Percentiles rank a stretch among this genome's conserved stretches.
Conservation (phyloP, 1,140 invertebrate species). For the Steinernema khuongi region DNA sequence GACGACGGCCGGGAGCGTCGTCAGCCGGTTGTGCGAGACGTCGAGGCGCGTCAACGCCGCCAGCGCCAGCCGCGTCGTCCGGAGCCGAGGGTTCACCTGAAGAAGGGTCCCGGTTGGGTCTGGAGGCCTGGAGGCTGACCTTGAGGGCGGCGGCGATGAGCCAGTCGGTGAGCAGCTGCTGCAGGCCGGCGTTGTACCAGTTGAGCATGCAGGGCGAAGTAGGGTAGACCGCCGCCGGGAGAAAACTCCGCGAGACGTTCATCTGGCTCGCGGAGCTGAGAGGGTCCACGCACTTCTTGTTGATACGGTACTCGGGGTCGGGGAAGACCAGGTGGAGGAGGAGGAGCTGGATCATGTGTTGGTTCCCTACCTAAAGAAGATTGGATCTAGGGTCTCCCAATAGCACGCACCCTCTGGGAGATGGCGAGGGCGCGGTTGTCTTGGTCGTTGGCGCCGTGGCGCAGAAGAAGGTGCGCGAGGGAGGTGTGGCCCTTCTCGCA, state of each 20-base stretch:
- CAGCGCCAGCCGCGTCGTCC: constrained; percentile 65
- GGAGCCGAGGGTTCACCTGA: constrained; percentile 74
- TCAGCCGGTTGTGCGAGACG: constrained; percentile 81
- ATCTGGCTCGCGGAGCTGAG: constrained; percentile 19
- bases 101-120: too few relatives aligned
- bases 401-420: constrained; percentile 42
- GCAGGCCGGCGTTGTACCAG: constrained; percentile 75
- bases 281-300: constrained; percentile 72
- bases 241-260: constrained; percentile 40
- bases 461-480: constrained; percentile 61
- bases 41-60: constrained; percentile 87
- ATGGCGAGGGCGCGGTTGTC: constrained; percentile 72
- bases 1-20: constrained; percentile 72
- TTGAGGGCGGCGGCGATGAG: constrained; percentile 73
- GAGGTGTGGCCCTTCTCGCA: background rate
- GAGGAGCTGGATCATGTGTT: constrained; percentile 37
- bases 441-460: constrained; percentile 78
- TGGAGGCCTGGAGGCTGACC: constrained; percentile 77
- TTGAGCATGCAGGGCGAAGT: constrained; percentile 82
- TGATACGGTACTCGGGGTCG: constrained; percentile 65
- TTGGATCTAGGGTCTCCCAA: background rate
- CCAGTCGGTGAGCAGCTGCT: constrained; percentile 74
- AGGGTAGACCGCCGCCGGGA: constrained; percentile 70
- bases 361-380: constrained; percentile 22
- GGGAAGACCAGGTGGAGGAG: constrained; percentile 38